These are phyloP conservation scores for Pseudanteris insignis DNA, from an alignment of 2,888 invertebrate species.

Conservation along the genomic window DNA sequence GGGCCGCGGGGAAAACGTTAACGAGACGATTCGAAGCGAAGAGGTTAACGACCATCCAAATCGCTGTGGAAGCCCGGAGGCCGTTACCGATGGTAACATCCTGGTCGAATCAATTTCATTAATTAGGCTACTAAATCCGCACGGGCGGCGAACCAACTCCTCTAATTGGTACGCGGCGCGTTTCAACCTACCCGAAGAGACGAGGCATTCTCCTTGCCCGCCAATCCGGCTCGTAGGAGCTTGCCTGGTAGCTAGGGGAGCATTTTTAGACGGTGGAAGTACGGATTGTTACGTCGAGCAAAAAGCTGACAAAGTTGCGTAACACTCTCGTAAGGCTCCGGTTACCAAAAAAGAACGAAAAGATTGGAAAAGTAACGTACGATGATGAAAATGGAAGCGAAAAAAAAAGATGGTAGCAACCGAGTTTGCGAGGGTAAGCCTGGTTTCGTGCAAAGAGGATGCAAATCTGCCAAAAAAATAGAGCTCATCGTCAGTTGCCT, in stretches of 20 bases:
- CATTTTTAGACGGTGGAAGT: too few species aligned
- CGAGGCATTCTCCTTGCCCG: conserved; percentile 27
- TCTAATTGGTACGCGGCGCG: conserved; percentile 58
- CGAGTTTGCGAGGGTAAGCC: conserved; percentile 13
- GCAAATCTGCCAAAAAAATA: conserved; percentile 41
- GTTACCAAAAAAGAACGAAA: too few species aligned
- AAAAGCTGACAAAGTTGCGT: too few species aligned
- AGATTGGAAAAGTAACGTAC: too few species aligned
- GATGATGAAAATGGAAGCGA: too few species aligned
- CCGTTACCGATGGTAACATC: conserved; percentile 49
- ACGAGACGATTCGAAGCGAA: conserved; percentile 39
- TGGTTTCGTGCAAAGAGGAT: conserved; percentile 37
- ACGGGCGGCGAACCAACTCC: conserved; percentile 50
- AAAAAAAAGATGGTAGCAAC: conserved; percentile 11
- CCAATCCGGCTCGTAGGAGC: not conserved
- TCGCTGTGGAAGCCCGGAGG: conserved; percentile 39
- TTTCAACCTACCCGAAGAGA: conserved; percentile 51
- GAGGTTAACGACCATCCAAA: conserved; percentile 45
- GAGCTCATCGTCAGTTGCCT: conserved; percentile 23
- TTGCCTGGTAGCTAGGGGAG: too few species aligned
- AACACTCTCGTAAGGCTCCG: too few species aligned
- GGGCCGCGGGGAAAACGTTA: conserved; percentile 29
- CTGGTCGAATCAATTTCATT: conserved; percentile 61
- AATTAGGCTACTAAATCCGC: conserved; percentile 62
- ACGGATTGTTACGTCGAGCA: too few species aligned